Conservation (phyloP, 2,888 invertebrate species). For the Drosophila mettleri region DNA sequence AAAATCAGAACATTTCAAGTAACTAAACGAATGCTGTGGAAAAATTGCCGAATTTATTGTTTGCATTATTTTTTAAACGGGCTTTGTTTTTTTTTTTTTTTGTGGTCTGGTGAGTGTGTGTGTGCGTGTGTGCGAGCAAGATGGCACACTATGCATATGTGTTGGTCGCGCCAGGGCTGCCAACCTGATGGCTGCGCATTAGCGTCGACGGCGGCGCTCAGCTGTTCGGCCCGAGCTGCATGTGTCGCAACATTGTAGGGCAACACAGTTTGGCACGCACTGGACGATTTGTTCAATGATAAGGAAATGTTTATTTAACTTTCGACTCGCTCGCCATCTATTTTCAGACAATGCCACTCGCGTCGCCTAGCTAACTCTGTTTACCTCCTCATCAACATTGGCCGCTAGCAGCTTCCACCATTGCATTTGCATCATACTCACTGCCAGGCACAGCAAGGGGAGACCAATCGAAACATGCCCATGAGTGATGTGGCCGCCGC, state of each 20-base stretch:
- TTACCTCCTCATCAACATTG: slow-evolving; percentile 56
- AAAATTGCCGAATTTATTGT: slow-evolving; percentile 26
- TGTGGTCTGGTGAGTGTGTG: slow-evolving; percentile 47
- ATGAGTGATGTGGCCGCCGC: slow-evolving; percentile 66
- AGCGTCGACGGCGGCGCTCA: slow-evolving; percentile 28
- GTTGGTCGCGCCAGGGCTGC: slow-evolving; percentile 40
- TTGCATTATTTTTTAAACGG: slow-evolving; percentile 37
- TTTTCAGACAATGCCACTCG: slow-evolving; percentile 52
- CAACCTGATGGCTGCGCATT: slow-evolving; percentile 25
- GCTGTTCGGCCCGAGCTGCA: slow-evolving; percentile 35
- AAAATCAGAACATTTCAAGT: slow-evolving; percentile 17
- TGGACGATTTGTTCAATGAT: slow-evolving; percentile 6
- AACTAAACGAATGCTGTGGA: slow-evolving; percentile 15
- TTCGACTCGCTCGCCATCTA: background rate
- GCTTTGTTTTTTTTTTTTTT: slow-evolving; percentile 55
- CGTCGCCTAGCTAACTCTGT: slow-evolving; percentile 59
- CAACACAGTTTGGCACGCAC: slow-evolving; percentile 27
- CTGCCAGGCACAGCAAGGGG: slow-evolving; percentile 23
- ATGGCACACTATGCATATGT: slow-evolving; percentile 39
- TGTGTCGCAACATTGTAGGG: slow-evolving; percentile 19
- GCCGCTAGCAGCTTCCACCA: slow-evolving; percentile 50
- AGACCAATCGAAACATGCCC: slow-evolving; percentile 53
- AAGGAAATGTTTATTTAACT: background rate
- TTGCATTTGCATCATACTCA: slow-evolving; percentile 41
- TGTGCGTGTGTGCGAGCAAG: slow-evolving; percentile 50